Base-by-base conservation (phyloP, 35 echinoderm and acorn worm species). In the Ptychodera flava region DNA sequence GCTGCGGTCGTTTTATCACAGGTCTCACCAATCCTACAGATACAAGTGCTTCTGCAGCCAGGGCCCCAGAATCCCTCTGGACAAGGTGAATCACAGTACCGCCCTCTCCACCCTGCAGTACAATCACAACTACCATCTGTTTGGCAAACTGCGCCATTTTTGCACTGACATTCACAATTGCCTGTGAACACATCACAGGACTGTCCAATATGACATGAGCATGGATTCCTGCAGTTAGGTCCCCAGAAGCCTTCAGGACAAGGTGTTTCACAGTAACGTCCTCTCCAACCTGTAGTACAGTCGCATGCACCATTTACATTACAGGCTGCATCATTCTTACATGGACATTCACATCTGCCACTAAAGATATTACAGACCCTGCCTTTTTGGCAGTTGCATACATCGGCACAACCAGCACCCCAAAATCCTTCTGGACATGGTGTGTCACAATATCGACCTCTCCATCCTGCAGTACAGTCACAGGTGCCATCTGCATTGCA, bases 251-350 rank as follows among this genome's bases (percentile, higher is more conserved):
- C 90, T 89, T 87, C 34, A 0, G 87, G 78, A 85, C 93, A 95
- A 15, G 36, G 52, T 84, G 84, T 95, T 45, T 37, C 89, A 87
- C 93, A 95, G 14, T 87, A 87, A 15, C 37, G 78, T 32, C 95
- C 95, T 0, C 77, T 88, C 95, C 95, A 97, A 15, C 95, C 95
- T 33, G 84, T 82, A 84, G 76, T n/a, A 83, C 95, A 97, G 27
- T 79, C 78, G 85, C 95, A 97, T 22, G 35, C 22, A 16, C 92
- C 78, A 32, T 88, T 77, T 31, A 76, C 89, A 78, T 89, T 64
- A 77, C 80, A 34, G 80, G 80, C 31, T 1, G 31, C 80, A 14
- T 81, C 35, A 32, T 81, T 34, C 1, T 34, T 34, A 1, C 14
- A 1, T 81, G 80, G 80, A 28, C 80, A 81, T 32, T 81, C 80